Evolutionary conservation across 2,888 invertebrate species (phyloP).

Genomic region (Pelosia muscerda): DNA sequence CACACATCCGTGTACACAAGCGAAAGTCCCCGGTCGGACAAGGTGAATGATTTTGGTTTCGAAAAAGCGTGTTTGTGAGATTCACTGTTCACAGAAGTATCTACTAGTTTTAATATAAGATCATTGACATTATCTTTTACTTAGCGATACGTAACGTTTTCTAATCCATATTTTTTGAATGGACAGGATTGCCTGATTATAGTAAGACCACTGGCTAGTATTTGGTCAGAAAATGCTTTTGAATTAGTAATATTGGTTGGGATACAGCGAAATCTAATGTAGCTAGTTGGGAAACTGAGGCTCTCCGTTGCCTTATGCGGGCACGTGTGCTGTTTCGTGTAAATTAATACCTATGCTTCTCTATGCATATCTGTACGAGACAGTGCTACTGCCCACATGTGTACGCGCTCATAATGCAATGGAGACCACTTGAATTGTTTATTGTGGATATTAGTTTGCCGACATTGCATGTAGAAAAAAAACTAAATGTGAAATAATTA

Average conservation of each 20-base stretch:
- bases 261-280: conserved; percentile 10
- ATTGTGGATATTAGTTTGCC: background rate
- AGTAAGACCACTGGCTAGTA: conserved; percentile 38
- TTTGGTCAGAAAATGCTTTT: conserved; percentile 7
- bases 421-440: background rate
- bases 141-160: background rate
- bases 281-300: background rate
- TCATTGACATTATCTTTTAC: background rate
- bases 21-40: too few relatives aligned
- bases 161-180: conserved; percentile 30
- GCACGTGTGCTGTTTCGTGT: too few relatives aligned
- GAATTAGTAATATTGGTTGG: conserved; percentile 34
- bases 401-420: too few relatives aligned
- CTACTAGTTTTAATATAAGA: background rate
- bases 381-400: too few relatives aligned
- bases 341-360: too few relatives aligned
- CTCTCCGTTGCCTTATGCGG: too few relatives aligned
- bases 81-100: too few relatives aligned
- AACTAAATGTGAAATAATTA: background rate
- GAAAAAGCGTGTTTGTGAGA: too few relatives aligned
- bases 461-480: background rate
- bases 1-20: too few relatives aligned
- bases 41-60: too few relatives aligned
- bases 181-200: conserved; percentile 17
- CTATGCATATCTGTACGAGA: too few relatives aligned